Evolutionary conservation across 2,113 vertebrate species (phyloP).

Genomic region (Spilogale gracilis): DNA sequence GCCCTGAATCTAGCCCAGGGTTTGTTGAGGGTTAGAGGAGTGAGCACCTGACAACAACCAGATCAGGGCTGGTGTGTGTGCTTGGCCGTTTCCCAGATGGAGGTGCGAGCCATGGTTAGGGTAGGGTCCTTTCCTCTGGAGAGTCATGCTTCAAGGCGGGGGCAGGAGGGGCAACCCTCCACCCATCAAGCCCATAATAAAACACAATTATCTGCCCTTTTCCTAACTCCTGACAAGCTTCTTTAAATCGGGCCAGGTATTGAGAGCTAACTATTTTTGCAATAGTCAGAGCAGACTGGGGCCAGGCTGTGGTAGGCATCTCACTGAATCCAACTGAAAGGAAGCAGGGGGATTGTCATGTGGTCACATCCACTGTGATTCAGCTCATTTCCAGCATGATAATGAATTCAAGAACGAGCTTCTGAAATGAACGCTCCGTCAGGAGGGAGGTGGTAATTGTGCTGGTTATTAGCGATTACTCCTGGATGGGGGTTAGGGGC

Average conservation of each 20-base stretch:
- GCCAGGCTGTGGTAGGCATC: background rate
- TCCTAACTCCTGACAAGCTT: background rate
- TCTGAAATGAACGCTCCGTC: conserved; percentile 65
- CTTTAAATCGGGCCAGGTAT: background rate
- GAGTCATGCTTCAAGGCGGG: background rate
- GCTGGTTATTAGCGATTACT: conserved; percentile 82
- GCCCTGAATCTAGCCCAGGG: background rate
- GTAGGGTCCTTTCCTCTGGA: background rate
- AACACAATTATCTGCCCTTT: background rate
- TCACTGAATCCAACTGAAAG: background rate
- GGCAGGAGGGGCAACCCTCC: accelerated
- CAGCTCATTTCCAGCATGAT: conserved; percentile 49
- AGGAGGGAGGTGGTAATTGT: conserved; percentile 75
- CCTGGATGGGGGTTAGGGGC: conserved; percentile 83
- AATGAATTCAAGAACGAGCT: conserved; percentile 74
- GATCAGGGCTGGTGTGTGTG: background rate
- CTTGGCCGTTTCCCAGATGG: background rate
- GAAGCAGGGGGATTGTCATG: background rate
- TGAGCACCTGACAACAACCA: background rate
- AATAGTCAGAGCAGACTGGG: background rate
- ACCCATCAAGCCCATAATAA: background rate
- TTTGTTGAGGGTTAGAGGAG: background rate
- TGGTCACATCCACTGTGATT: background rate
- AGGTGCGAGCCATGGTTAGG: background rate
- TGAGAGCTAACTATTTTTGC: background rate